These are phyloP conservation scores for Oenanthe oenanthe DNA, from an alignment of 2,113 vertebrate species.

Conservation along the genomic window DNA sequence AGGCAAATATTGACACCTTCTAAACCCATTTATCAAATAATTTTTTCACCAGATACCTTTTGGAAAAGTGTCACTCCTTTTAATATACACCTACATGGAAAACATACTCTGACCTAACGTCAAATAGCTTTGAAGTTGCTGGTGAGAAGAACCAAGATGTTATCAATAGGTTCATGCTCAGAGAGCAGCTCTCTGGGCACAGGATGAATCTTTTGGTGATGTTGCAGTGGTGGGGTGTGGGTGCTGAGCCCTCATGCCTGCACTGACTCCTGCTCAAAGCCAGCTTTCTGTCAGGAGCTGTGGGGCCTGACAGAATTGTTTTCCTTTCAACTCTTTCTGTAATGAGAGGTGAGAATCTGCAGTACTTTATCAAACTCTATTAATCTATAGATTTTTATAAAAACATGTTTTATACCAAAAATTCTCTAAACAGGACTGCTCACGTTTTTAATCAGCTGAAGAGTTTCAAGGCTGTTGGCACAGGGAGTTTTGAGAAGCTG, in stretches of 20 bases:
- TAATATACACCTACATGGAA: neutral
- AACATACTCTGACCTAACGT: neutral
- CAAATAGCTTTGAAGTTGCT: neutral
- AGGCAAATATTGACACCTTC: neutral
- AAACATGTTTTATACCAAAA: neutral
- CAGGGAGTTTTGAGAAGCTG: neutral
- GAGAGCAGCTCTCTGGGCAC: neutral
- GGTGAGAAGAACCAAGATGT: neutral
- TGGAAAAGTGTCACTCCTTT: neutral
- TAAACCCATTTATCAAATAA: neutral
- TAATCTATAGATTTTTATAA: neutral
- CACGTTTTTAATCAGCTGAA: neutral
- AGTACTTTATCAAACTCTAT: neutral
- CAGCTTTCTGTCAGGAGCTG: neutral
- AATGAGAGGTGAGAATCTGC: neutral
- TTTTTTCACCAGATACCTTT: neutral
- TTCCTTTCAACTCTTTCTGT: neutral
- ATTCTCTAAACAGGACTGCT: neutral
- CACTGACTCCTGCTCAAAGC: neutral
- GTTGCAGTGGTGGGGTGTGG: rapidly evolving
- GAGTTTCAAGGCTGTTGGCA: neutral
- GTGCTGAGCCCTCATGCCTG: rapidly evolving
- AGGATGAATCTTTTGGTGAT: neutral
- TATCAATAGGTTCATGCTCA: neutral
- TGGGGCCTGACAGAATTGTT: rapidly evolving